phyloP scores from a whole-genome alignment of 2,113 vertebrate genomes.

The Xyliphius kryptos region DNA sequence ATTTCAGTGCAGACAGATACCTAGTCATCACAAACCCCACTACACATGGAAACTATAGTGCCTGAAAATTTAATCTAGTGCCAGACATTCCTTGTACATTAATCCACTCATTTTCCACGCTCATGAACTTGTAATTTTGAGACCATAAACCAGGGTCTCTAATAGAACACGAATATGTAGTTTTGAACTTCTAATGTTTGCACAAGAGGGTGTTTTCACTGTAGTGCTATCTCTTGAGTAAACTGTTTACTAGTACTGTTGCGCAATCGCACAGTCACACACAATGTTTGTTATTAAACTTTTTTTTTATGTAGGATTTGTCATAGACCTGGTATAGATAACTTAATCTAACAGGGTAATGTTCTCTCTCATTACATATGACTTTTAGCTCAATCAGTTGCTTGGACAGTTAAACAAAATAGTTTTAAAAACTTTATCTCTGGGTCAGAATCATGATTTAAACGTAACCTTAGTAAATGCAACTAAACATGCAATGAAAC shows the following conservation, averaged over 20 bases:
- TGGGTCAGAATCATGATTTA: too few species aligned
- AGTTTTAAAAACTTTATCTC: too few species aligned
- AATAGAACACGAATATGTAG: neutral
- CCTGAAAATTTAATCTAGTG: neutral
- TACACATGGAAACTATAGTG: neutral
- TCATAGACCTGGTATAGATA: neutral
- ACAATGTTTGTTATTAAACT: neutral
- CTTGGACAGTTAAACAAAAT: too few species aligned
- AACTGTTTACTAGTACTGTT: conserved; percentile 3
- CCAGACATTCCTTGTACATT: neutral
- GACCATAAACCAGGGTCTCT: neutral
- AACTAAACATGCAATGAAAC: too few species aligned
- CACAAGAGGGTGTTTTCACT: neutral
- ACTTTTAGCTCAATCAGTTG: too few species aligned
- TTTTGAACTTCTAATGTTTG: neutral
- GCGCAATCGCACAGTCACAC: neutral
- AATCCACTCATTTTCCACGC: neutral
- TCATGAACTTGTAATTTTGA: neutral
- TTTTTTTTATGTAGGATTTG: neutral
- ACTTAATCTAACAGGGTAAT: neutral
- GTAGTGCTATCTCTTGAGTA: neutral
- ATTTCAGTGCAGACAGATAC: too few species aligned
- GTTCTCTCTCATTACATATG: too few species aligned
- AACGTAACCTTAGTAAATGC: too few species aligned
- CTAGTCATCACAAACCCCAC: neutral